Base-by-base conservation (phyloP, 2,888 invertebrate genomes). In the Pristionchus exspectatus region DNA sequence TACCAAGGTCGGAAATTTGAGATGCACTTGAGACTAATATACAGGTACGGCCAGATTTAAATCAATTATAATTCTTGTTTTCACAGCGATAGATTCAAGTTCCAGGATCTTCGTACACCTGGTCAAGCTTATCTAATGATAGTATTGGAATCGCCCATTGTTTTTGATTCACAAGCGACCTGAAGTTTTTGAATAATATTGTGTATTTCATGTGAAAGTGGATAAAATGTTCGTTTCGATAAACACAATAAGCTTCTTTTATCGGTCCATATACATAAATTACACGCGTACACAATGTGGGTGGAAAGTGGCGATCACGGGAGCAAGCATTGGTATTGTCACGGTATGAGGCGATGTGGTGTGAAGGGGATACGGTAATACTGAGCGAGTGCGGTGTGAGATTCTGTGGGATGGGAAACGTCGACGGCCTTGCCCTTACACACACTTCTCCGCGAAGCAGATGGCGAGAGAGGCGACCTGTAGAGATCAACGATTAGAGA, bases 401-500 rank as follows among this genome's bases (percentile, higher is more conserved):
- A 81, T 81, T 81, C 81, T 81, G 81, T 5, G 24, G 7, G 24
- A n/a, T 81, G 50, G 44, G 81, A 81, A 33, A 54, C 54, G 81
- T 81, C 50, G 81, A 0, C 81, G 81, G 21, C 18, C 44, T 10
- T 21, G 7, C 7, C 14, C 12, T 77, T 81, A 81, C 50, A 81
- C 81, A 50, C 81, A 81, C 81, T 81, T 81, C 54, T 81, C 81
- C n/a, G 81, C 81, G 50, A 81, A 81, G 81, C 81, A 81, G 27
- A 81, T 81, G 81, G 81, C 81, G 12, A 81, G 50, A 0, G 81
- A 81, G 81, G 81, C 81, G n/a, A 50, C 81, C 81, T 81, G 50
- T 5, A 24, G 38, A 27, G 33, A 38, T 2, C 14, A 74, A 74
- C 4, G 38, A 74, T 33, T 33, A 16, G 33, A 5, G 14, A 7